These are phyloP conservation scores for Chrysogorgia sp. DNA, from an alignment of 92 coral and sea anemone species.

Conservation along the genomic window DNA sequence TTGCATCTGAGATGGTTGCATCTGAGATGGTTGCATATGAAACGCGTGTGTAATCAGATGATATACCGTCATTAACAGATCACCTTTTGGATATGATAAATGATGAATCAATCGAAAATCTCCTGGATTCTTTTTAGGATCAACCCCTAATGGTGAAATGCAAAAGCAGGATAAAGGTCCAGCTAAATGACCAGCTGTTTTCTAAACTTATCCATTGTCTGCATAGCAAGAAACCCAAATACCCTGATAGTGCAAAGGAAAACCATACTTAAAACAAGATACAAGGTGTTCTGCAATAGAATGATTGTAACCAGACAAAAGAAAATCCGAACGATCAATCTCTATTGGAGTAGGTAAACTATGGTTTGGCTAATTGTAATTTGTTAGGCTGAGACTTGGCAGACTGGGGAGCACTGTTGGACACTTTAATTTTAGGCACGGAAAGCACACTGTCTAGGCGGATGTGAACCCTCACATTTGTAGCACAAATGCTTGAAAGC, in stretches of 20 bases:
- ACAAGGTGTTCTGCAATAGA: no score
- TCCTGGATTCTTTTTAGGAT: no score
- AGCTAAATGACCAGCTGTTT: no score
- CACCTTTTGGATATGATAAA: no score
- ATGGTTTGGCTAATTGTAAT: conserved; percentile 1
- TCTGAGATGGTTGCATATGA: no score
- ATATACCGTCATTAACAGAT: no score
- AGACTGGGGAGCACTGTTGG: background rate
- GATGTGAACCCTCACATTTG: conserved; percentile 51
- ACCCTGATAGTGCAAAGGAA: background rate
- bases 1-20: no score
- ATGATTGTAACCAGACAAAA: no score
- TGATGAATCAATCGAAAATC: no score
- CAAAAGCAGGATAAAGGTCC: background rate
- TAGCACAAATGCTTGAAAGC: conserved; percentile 50
- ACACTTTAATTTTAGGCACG: conserved; percentile 34
- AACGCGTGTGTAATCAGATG: no score
- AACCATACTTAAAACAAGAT: background rate
- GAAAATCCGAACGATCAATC: conserved; percentile 23
- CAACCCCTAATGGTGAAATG: background rate
- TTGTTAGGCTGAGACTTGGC: conserved; percentile 24
- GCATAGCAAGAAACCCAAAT: no score
- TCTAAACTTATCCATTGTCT: no score
- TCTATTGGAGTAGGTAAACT: conserved; percentile 51
- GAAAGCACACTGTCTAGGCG: conserved; percentile 45